Evolutionary conservation across 2,888 invertebrate genomes (phyloP).

Genomic region (Byasa hedistus): DNA sequence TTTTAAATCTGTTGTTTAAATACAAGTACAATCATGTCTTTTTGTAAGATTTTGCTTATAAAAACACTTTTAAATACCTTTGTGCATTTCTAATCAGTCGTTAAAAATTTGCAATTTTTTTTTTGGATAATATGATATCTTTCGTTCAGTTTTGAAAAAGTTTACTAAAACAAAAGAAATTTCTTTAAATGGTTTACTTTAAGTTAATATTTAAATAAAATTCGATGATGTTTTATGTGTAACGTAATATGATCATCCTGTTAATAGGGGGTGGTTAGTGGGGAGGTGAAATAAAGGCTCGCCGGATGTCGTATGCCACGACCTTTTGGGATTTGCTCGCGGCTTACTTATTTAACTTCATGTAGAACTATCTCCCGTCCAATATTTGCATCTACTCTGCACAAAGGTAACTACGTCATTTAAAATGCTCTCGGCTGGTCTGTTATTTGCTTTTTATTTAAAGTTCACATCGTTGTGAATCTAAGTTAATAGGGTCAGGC

Average conservation of each 20-base stretch:
- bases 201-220: not conserved
- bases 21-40: too few species aligned
- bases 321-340: conserved; percentile 68
- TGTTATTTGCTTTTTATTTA: conserved; percentile 20
- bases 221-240: not conserved
- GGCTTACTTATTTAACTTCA: conserved; percentile 69
- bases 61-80: too few species aligned
- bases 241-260: conserved; percentile 42
- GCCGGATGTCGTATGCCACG: conserved; percentile 70
- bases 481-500: not conserved
- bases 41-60: too few species aligned
- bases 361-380: conserved; percentile 65
- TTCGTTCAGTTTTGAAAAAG: too few species aligned
- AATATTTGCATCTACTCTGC: conserved; percentile 67
- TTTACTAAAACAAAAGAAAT: too few species aligned
- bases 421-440: conserved; percentile 30
- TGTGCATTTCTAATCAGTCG: too few species aligned
- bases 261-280: conserved; percentile 47
- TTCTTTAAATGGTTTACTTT: too few species aligned
- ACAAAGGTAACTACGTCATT: conserved; percentile 36
- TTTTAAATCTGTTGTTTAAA: too few species aligned
- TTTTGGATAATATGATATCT: too few species aligned
- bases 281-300: conserved; percentile 72
- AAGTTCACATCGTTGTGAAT: conserved; percentile 9
- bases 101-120: too few species aligned